A percentile compares a stretch with the other conserved stretches of the same genome.
Evolutionary conservation across 2,113 vertebrate species (phyloP).

Genomic region (Hepsetus odoe): DNA sequence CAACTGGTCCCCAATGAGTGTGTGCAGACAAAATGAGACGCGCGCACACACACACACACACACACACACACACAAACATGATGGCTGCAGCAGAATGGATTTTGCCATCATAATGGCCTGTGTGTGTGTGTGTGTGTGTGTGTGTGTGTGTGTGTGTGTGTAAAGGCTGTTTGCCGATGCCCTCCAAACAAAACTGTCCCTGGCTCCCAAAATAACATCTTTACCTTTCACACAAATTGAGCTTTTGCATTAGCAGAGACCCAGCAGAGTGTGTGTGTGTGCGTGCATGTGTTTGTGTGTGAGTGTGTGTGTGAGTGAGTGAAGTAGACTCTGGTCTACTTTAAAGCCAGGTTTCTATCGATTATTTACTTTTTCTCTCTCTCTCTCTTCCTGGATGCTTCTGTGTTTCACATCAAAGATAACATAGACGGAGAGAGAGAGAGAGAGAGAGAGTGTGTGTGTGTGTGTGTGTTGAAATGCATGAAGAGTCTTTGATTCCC

Average conservation of each 20-base stretch:
- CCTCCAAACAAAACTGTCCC: conserved; percentile 1
- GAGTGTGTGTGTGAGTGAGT: background rate
- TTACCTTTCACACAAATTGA: conserved; percentile 1
- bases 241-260: background rate
- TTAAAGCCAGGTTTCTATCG: background rate
- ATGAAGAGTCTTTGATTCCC: background rate
- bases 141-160: conserved; percentile 31
- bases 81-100: background rate
- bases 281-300: conserved; percentile 5
- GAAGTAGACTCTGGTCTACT: background rate
- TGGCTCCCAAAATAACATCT: conserved; percentile 14
- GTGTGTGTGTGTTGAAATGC: background rate
- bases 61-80: conserved; percentile 44
- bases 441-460: background rate
- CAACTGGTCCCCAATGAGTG: conserved; percentile 36
- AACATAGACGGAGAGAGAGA: background rate
- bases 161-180: background rate
- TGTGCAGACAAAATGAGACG: background rate
- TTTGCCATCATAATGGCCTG: background rate
- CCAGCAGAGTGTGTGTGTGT: background rate
- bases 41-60: conserved; percentile 45
- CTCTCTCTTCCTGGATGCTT: background rate
- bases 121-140: conserved; percentile 22
- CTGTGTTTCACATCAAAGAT: background rate
- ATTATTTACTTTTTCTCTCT: background rate